These are phyloP conservation scores for Empis livida DNA, from an alignment of 2,888 invertebrate species.

Conservation along the genomic window DNA sequence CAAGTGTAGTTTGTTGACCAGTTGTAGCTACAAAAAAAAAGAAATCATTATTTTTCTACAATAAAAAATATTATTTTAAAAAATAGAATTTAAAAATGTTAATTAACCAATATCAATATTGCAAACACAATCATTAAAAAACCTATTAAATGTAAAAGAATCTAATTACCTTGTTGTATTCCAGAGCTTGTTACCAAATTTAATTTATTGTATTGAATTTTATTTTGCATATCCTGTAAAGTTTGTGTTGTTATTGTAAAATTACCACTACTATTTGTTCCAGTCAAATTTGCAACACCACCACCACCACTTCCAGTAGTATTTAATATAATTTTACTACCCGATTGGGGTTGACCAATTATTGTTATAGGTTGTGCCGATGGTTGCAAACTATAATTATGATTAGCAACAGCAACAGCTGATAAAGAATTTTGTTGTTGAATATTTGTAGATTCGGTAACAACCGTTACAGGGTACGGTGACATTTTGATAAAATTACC, in stretches of 20 bases:
- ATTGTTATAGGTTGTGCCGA: constrained; percentile 31
- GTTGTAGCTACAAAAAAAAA: neutral
- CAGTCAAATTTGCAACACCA: constrained; percentile 4
- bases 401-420: constrained; percentile 31
- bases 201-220: constrained; percentile 32
- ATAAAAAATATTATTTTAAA: too few relatives aligned
- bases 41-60: constrained; percentile 13
- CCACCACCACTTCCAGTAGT: constrained; percentile 12
- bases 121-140: too few relatives aligned
- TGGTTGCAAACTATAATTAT: constrained; percentile 34
- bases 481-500: constrained; percentile 33
- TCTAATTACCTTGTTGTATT: constrained; percentile 15
- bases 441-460: constrained; percentile 27
- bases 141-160: too few relatives aligned
- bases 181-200: constrained; percentile 29
- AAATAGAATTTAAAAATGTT: too few relatives aligned
- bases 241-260: constrained; percentile 28
- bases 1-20: neutral
- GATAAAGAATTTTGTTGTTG: constrained; percentile 22
- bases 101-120: too few relatives aligned
- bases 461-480: constrained; percentile 25
- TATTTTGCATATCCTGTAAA: constrained; percentile 25
- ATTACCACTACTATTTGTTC: constrained; percentile 14
- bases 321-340: constrained; percentile 32
- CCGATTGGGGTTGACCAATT: constrained; percentile 21